These are phyloP conservation scores for Aplidium turbinatum DNA, from an alignment of 23 tunicate genomes.

Conservation along the genomic window DNA sequence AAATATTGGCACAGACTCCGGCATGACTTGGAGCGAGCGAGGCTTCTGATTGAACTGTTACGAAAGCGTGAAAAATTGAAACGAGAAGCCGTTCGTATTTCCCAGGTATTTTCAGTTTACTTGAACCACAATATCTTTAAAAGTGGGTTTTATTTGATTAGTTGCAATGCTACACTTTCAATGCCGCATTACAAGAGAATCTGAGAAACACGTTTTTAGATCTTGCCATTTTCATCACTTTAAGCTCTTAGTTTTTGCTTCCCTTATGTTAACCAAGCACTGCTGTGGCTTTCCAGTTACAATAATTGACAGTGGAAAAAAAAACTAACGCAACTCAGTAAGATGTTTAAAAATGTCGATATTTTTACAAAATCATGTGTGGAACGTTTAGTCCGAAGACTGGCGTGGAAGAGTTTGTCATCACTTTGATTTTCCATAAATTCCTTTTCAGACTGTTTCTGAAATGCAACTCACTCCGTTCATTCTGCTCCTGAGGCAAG, in stretches of 20 bases:
- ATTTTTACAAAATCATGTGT: too few relatives aligned
- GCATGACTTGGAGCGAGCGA: slow-evolving; percentile 90
- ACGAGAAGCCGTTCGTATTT: slow-evolving; percentile 45
- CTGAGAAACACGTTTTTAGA: background rate
- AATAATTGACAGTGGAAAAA: too few relatives aligned
- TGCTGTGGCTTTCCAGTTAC: too few relatives aligned
- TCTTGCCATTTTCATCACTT: too few relatives aligned
- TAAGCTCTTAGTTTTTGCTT: too few relatives aligned
- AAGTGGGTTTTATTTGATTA: background rate
- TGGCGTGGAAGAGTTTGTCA: too few relatives aligned
- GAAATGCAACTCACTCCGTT: slow-evolving; percentile 65
- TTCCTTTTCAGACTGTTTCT: slow-evolving; percentile 49
- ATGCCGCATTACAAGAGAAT: background rate
- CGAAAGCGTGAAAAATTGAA: slow-evolving; percentile 85
- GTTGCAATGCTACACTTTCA: background rate
- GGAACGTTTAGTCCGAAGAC: too few relatives aligned
- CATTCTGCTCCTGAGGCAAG: slow-evolving; percentile 37
- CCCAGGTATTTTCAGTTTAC: slow-evolving; percentile 71
- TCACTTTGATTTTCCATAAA: too few relatives aligned
- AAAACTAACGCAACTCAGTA: too few relatives aligned
- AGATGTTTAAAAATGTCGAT: too few relatives aligned
- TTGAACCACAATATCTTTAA: too few relatives aligned
- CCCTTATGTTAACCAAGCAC: too few relatives aligned
- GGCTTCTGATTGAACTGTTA: slow-evolving; percentile 80
- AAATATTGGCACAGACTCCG: slow-evolving; percentile 90